These are phyloP conservation scores for Endotricha flammealis DNA, from an alignment of 2,888 invertebrate genomes.

Conservation along the genomic window DNA sequence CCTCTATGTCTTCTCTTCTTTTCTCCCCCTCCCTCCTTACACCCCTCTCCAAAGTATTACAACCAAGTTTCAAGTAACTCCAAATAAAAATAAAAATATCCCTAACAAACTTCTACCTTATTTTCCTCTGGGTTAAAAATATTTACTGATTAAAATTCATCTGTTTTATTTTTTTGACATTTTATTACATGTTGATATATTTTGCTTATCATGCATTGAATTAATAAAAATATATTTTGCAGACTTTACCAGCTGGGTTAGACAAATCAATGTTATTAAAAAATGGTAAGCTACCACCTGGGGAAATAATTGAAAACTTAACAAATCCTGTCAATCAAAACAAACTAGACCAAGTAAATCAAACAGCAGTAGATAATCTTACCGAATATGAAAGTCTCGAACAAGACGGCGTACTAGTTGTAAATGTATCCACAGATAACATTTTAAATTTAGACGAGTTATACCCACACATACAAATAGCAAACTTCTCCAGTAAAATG, in stretches of 20 bases:
- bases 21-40: no score
- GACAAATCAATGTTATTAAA: constrained; percentile 62
- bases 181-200: no score
- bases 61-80: no score
- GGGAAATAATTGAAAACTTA: constrained; percentile 47
- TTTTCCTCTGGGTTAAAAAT: no score
- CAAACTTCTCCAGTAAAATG: constrained; percentile 58
- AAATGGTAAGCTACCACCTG: constrained; percentile 61
- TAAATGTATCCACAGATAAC: constrained; percentile 66
- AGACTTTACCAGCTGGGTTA: constrained; percentile 61
- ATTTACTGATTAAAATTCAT: no score
- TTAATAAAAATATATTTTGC: constrained; percentile 23
- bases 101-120: no score
- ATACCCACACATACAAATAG: constrained; percentile 56
- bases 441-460: constrained; percentile 68
- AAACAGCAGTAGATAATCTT: constrained; percentile 55
- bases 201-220: constrained; percentile 8
- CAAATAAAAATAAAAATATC: no score
- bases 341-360: constrained; percentile 41
- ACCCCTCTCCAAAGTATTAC: no score
- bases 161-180: no score
- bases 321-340: constrained; percentile 38
- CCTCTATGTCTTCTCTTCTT: no score
- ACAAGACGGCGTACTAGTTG: constrained; percentile 71
- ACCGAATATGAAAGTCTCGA: constrained; percentile 71